phyloP scores from a whole-genome alignment of 2,113 vertebrate genomes.

The Microcebus lehilahytsara region DNA sequence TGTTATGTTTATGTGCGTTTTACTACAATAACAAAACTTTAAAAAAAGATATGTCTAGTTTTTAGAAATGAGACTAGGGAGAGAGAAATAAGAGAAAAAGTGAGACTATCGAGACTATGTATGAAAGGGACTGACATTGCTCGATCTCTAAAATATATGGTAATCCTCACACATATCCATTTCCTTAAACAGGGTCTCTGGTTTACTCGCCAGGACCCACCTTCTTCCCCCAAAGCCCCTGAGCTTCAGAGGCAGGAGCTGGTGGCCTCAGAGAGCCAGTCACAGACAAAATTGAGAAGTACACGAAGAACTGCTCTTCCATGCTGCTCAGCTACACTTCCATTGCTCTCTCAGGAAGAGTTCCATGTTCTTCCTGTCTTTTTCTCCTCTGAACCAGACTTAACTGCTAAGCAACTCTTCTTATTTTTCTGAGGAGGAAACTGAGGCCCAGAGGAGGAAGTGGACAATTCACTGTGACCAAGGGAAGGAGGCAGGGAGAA shows the following conservation, averaged over 20 bases:
- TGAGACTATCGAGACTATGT: too few species aligned
- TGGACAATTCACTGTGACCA: neutral
- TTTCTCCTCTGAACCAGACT: neutral
- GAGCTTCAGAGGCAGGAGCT: neutral
- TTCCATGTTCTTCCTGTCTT: neutral
- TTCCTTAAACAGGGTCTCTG: neutral
- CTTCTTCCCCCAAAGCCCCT: neutral
- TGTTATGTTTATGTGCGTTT: neutral
- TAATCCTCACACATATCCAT: neutral
- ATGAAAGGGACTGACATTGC: neutral
- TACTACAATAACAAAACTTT: neutral
- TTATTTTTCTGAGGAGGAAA: neutral
- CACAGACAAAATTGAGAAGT: neutral
- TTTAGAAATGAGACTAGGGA: neutral
- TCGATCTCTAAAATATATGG: neutral
- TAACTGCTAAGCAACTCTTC: neutral
- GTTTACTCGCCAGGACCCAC: neutral
- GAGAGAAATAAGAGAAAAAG: neutral
- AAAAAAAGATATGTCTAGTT: neutral
- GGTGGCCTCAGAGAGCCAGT: neutral
- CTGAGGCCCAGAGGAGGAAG: neutral
- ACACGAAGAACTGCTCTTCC: rapidly evolving
- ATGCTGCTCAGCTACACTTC: too few species aligned
- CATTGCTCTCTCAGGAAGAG: rapidly evolving
- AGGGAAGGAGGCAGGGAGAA: neutral